Evolutionary conservation across 2,797 vertebrate species (phyloP).

Genomic region (Apogon talboti): DNA sequence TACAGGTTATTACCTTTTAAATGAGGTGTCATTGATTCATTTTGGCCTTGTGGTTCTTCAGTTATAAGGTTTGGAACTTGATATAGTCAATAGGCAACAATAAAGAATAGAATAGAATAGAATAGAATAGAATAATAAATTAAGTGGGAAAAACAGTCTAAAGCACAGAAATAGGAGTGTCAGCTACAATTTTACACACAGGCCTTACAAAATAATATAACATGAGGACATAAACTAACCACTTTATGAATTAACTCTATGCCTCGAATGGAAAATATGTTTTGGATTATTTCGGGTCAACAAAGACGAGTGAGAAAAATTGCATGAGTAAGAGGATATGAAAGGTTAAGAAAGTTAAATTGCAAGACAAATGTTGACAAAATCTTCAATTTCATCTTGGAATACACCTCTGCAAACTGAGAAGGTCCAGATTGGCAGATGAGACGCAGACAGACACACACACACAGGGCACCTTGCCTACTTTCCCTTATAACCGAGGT

Average conservation of each 20-base stretch:
- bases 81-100: no score
- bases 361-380: constrained; percentile 29
- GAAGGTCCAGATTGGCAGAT: constrained; percentile 37
- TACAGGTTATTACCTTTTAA: no score
- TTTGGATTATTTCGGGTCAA: constrained; percentile 3
- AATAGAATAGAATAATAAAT: no score
- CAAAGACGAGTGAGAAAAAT: neutral
- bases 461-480: constrained; percentile 62
- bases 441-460: constrained; percentile 27
- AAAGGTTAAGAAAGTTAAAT: constrained; percentile 2
- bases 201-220: neutral
- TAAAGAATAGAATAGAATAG: no score
- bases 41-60: no score
- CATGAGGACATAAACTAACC: neutral
- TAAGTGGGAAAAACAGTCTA: no score
- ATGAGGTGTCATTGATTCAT: no score
- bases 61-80: no score
- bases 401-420: constrained; percentile 36
- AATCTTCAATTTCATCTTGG: constrained; percentile 37
- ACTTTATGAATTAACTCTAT: neutral
- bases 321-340: neutral
- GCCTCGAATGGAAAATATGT: neutral
- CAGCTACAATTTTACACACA: no score
- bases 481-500: constrained; percentile 73
- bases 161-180: no score